Percentiles rank a stretch among this genome's conserved stretches.
Evolutionary conservation across 2,797 vertebrate genomes (phyloP).

Genomic region (Chlorospingus semifuscus): DNA sequence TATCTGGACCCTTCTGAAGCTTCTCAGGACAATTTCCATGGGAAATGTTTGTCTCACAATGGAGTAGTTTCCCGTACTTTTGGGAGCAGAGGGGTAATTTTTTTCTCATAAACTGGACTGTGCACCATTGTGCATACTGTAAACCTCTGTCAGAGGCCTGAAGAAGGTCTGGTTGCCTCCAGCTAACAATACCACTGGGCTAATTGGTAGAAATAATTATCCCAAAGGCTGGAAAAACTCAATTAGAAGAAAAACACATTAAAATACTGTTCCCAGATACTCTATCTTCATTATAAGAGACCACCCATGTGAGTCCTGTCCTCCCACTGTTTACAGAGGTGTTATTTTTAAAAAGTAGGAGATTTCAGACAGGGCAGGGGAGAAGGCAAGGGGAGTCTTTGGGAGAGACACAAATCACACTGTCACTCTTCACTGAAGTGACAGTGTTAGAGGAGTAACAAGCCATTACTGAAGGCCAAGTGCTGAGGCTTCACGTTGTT

Average conservation of each 20-base stretch:
- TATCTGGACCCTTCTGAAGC: neutral
- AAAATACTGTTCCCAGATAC: conserved; percentile 64
- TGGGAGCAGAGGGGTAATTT: conserved; percentile 41
- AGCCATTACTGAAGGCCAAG: conserved; percentile 51
- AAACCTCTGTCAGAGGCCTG: conserved; percentile 53
- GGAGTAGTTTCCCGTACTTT: conserved; percentile 20
- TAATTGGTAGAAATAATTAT: conserved; percentile 72
- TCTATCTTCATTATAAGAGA: conserved; percentile 57
- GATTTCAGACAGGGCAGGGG: neutral
- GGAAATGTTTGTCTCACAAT: conserved; percentile 41
- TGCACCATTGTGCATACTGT: conserved; percentile 53
- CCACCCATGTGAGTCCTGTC: conserved; percentile 46
- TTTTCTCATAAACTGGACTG: conserved; percentile 55
- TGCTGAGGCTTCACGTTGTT: neutral
- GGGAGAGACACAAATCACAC: conserved; percentile 37
- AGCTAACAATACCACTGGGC: conserved; percentile 56
- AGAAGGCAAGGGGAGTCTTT: neutral
- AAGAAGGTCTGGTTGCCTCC: conserved; percentile 31
- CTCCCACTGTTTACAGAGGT: conserved; percentile 24
- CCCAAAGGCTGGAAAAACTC: conserved; percentile 56
- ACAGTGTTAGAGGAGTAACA: conserved; percentile 28
- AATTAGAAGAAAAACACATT: conserved; percentile 60
- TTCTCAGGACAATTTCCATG: conserved; percentile 51
- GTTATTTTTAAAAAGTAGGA: conserved; percentile 24
- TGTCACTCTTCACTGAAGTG: conserved; percentile 9